These are phyloP conservation scores for Agrotis ipsilon DNA, from an alignment of 2,888 invertebrate genomes.

Conservation along the genomic window DNA sequence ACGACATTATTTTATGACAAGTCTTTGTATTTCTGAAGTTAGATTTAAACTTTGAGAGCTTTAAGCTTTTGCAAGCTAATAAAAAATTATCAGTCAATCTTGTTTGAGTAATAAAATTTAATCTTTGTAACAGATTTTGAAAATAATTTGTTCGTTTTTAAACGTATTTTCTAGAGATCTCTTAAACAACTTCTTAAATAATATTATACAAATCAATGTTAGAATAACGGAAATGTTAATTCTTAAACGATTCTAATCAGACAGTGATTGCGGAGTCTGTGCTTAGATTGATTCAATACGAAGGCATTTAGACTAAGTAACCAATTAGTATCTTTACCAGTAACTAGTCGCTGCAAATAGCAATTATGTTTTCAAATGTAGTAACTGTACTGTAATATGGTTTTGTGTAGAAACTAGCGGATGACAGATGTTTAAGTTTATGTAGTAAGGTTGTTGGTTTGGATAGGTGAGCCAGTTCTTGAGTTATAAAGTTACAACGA, in stretches of 20 bases:
- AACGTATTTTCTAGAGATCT: slow-evolving; percentile 21
- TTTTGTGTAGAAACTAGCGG: not conserved
- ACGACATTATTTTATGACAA: not conserved
- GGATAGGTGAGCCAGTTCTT: too few species aligned
- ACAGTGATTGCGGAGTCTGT: slow-evolving; percentile 63
- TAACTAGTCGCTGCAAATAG: slow-evolving; percentile 32
- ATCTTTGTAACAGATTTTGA: not conserved
- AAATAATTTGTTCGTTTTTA: slow-evolving; percentile 9
- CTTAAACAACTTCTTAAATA: slow-evolving; percentile 27
- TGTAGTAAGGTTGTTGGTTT: too few species aligned
- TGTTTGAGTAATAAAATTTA: not conserved
- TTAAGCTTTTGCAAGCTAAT: not conserved
- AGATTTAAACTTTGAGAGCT: slow-evolving; percentile 3
- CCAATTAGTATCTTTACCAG: slow-evolving; percentile 54
- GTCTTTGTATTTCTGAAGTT: not conserved
- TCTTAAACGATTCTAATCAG: slow-evolving; percentile 63
- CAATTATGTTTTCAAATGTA: slow-evolving; percentile 5
- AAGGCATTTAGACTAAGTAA: slow-evolving; percentile 59
- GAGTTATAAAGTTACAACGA: too few species aligned
- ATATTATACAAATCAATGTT: not conserved
- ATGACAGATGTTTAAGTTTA: too few species aligned
- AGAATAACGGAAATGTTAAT: slow-evolving; percentile 71
- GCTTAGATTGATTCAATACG: slow-evolving; percentile 67
- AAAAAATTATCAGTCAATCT: not conserved
- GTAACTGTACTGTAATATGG: not conserved